phyloP scores from a whole-genome alignment of 1,140 invertebrate species.

The Drosophila ogumai region DNA sequence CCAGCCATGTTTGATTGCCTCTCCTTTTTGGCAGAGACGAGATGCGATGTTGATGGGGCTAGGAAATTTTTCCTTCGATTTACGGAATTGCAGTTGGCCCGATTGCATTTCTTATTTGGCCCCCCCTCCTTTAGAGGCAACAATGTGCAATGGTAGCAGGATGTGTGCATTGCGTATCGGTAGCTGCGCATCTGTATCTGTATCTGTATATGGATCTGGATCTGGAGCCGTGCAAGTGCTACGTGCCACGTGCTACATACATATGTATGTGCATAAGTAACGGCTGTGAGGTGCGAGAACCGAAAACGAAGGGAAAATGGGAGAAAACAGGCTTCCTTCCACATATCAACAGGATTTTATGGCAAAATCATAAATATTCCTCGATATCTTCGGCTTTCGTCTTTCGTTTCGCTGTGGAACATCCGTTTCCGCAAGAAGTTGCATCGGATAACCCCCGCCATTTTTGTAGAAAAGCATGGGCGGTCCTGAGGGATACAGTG shows the following conservation, averaged over 20 bases:
- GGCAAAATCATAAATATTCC: slow-evolving; percentile 78
- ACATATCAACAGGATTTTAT: slow-evolving; percentile 76
- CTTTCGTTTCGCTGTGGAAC: slow-evolving; percentile 42
- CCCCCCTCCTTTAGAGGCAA: slow-evolving; percentile 20
- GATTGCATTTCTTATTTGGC: slow-evolving; percentile 65
- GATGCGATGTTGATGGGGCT: slow-evolving; percentile 43
- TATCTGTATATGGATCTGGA: slow-evolving; percentile 1
- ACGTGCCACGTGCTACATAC: slow-evolving; percentile 30
- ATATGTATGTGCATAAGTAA: slow-evolving; percentile 65
- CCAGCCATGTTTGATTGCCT: slow-evolving; percentile 61
- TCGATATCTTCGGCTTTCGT: slow-evolving; percentile 63
- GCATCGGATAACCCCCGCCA: background rate
- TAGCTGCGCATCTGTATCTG: slow-evolving; percentile 23
- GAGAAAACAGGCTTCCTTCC: slow-evolving; percentile 32
- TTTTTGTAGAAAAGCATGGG: background rate
- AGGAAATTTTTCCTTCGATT: slow-evolving; percentile 62
- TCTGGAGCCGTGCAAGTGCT: slow-evolving; percentile 8
- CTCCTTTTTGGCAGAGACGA: slow-evolving; percentile 23
- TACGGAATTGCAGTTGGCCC: slow-evolving; percentile 69
- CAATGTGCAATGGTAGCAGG: slow-evolving; percentile 42
- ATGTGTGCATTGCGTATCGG: slow-evolving; percentile 39
- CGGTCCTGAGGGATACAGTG: slow-evolving; percentile 9
- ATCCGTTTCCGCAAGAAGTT: slow-evolving; percentile 44
- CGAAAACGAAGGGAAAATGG: background rate
- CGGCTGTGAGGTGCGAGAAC: slow-evolving; percentile 25